Base-by-base conservation (phyloP, 2,113 vertebrate species). In the Odontesthes bonariensis region DNA sequence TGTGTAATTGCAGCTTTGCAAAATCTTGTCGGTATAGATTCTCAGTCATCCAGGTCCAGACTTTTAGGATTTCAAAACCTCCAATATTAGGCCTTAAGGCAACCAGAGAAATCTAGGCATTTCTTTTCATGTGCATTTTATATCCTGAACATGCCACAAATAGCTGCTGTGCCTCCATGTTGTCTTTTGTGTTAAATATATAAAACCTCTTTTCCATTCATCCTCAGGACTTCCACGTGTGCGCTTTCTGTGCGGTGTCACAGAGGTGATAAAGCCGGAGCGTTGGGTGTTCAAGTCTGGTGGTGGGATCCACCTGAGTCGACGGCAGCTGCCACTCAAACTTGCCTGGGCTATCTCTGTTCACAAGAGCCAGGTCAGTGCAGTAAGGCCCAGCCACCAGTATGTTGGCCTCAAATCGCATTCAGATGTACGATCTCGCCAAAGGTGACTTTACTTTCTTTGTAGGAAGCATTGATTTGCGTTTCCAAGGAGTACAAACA, bases 311-410 rank as follows among this genome's bases (percentile, higher is more conserved):
- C 92, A 96, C 60, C 83, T 99, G 79, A 97, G 94, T 86, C 95
- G 97, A 19, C 95, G 96, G 79, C 98, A 99, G 88, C 88, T 99
- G 60, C 98, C 98, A 2, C 94, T 99, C 80, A 98, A 97, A 89
- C 89, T 99, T 71, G 98, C 98, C 68, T 99, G 98, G 97, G 97
- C 97, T 31, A 96, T 99, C 81, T 99, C 98, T 75, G 99, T 99
- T 91, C 98, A 99, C 88, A 99, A 99, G 89, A 99, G 97, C 85
- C 97, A 99, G 95, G 98, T 98, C 75, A 65, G 92, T 3, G 1
- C 27, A 10, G 3, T 61, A n/a, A 14, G 1, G 7, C 8, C 2
- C 32, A 20, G 5, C 12, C 4, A 16, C 27, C 6, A 0, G 51
- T 44, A 49, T 8, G 46, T 19, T 47, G 19, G 33, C 1, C 27